Evolutionary conservation across 2,113 vertebrate genomes (phyloP).

Genomic region (Amia ocellicauda): DNA sequence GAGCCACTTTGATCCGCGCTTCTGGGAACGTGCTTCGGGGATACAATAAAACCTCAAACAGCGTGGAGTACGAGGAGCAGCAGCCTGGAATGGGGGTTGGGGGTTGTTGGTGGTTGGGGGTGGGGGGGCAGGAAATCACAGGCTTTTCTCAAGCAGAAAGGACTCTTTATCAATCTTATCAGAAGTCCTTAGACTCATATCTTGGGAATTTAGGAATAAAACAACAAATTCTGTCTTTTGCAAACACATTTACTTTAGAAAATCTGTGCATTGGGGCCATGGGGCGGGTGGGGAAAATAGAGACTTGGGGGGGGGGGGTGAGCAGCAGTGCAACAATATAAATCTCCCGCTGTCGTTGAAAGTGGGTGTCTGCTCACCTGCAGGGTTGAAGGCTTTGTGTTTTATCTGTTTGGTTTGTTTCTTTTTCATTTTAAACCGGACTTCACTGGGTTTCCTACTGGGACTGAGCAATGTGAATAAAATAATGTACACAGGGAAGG

Average conservation of each 20-base stretch:
- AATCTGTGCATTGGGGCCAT: neutral
- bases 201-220: constrained; percentile 43
- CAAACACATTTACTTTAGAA: constrained; percentile 23
- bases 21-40: constrained; percentile 44
- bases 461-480: neutral
- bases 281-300: neutral
- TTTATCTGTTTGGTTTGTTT: neutral
- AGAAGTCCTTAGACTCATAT: constrained; percentile 22
- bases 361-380: neutral
- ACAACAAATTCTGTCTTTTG: constrained; percentile 25
- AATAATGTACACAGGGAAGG: neutral
- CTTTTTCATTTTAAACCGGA: constrained; percentile 13
- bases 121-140: constrained; percentile 46
- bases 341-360: neutral
- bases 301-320: neutral
- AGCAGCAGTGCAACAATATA: too few relatives aligned
- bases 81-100: neutral
- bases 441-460: neutral
- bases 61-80: constrained; percentile 3
- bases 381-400: neutral
- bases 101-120: constrained; percentile 36
- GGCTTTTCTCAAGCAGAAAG: constrained; percentile 39
- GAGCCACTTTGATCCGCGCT: constrained; percentile 43
- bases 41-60: constrained; percentile 39
- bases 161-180: constrained; percentile 46